phyloP scores from a whole-genome alignment of 1,140 invertebrate species.

The Lasioglossum baleicum region DNA sequence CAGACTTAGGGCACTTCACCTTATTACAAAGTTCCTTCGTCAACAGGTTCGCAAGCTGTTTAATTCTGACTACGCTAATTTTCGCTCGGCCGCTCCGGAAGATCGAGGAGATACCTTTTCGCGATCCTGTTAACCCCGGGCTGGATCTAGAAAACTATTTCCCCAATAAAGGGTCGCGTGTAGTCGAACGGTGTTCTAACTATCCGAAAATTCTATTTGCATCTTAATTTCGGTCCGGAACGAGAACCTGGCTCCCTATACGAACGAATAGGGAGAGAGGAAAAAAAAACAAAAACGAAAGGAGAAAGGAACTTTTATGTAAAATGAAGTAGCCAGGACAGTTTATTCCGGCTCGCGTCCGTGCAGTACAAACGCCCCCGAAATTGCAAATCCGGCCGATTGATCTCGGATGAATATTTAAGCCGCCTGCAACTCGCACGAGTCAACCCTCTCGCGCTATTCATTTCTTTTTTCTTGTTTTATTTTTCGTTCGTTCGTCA shows the following conservation, averaged over 20 bases:
- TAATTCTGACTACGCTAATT: too few relatives aligned
- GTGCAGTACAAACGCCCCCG: slow-evolving; percentile 38
- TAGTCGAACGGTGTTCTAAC: slow-evolving; percentile 14
- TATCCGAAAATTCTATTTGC: slow-evolving; percentile 43
- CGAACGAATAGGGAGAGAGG: background rate
- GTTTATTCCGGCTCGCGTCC: slow-evolving; percentile 37
- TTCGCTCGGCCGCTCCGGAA: too few relatives aligned
- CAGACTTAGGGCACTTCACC: too few relatives aligned
- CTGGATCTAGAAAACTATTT: background rate
- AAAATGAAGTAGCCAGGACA: slow-evolving; percentile 44
- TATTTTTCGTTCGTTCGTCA: background rate
- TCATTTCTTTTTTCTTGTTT: background rate
- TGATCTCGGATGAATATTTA: slow-evolving; percentile 55
- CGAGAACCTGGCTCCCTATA: background rate
- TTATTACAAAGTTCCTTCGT: too few relatives aligned
- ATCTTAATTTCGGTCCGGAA: slow-evolving; percentile 20
- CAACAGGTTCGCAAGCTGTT: too few relatives aligned
- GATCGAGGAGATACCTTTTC: too few relatives aligned
- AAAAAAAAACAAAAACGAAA: background rate
- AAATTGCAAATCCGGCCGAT: slow-evolving; percentile 50
- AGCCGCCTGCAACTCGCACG: slow-evolving; percentile 35
- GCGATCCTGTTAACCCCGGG: too few relatives aligned
- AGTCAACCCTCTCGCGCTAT: background rate
- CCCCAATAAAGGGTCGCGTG: background rate
- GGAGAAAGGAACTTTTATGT: slow-evolving; percentile 33